Evolutionary conservation across 2,797 vertebrate species (phyloP), one percentile per base, ranked within the genome.

Genomic region (Anguilla pacifica): DNA sequence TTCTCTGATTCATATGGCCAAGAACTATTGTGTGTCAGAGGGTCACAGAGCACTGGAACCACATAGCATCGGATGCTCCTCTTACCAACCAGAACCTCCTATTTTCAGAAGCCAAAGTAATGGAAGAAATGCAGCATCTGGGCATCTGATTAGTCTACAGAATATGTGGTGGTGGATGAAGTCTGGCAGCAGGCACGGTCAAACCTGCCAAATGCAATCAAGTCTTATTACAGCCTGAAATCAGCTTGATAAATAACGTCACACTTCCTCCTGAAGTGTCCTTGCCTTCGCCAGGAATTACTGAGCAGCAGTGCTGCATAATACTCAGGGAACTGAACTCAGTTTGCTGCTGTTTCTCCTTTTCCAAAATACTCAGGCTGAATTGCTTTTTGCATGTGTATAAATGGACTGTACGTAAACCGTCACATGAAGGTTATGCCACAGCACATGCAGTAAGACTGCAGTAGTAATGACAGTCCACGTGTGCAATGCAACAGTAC

Each of bases 191-290:
- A 19, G 3, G 57, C 57, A 59, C 57, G 15, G 57, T 59, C 57
- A 59, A 59, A 59, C 15, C 57, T 59, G 57, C 57, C 57, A 59
- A 59, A 59, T 59, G 17, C 15, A 59, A 59, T 59, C 57, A 59
- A 59, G 15, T 59, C n/a, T 70, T 70, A 70, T 70, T n/a, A 70
- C 25, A 70, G 64, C 64, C 64, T 28, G 64, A 70, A 70, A 70
- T 70, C 64, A 28, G 64, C 64, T 70, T 70, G 64, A 70, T 70
- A 70, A n/a, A 70, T 28, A 70, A 70, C 10, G 64, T 70, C 64
- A 70, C 64, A 25, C 25, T 9, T 28, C 64, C 25, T n/a, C 25
- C 25, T 28, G 28, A n/a, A 28, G 64, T n/a, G n/a, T 70, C 19
- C 64, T 64, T 6, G 61, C 61, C 61, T 70, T 70, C 7, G 5